Evolutionary conservation across 2,888 invertebrate species (phyloP).

Genomic region (Archips xylosteana): DNA sequence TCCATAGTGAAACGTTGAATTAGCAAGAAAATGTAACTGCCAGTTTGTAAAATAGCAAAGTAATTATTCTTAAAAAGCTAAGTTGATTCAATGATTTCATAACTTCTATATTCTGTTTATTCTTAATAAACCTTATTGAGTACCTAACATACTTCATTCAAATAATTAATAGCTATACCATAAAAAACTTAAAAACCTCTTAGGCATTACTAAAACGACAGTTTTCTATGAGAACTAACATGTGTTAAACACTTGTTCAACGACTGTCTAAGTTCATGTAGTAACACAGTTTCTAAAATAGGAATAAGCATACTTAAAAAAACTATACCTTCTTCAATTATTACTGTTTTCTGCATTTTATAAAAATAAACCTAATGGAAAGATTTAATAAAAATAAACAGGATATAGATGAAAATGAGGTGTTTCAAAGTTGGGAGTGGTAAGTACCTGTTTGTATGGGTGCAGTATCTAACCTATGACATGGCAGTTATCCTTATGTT

Average conservation of each 20-base stretch:
- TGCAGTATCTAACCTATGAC: conserved; percentile 56
- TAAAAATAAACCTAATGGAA: neutral
- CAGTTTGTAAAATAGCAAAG: conserved; percentile 62
- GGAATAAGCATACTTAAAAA: neutral
- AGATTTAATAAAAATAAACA: conserved; percentile 33
- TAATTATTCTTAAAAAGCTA: conserved; percentile 22
- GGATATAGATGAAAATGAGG: conserved; percentile 12
- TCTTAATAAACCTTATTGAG: conserved; percentile 1
- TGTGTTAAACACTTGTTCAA: too few relatives aligned
- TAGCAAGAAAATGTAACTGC: conserved; percentile 74
- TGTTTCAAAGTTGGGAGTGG: conserved; percentile 20
- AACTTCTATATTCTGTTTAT: conserved; percentile 22
- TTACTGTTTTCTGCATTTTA: neutral
- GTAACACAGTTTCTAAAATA: neutral
- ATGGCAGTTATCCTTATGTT: conserved; percentile 74
- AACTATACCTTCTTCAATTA: neutral
- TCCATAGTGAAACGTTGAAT: conserved; percentile 72
- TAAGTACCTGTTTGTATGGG: conserved; percentile 20
- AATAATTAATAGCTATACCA: neutral
- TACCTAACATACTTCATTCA: too few relatives aligned
- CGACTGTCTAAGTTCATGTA: too few relatives aligned
- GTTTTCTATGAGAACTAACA: too few relatives aligned
- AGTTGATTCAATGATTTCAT: conserved; percentile 21
- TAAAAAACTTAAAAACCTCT: too few relatives aligned
- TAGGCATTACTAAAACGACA: too few relatives aligned